Evolutionary conservation across 2,888 invertebrate species (phyloP).

Genomic region (Eilema sororculum): DNA sequence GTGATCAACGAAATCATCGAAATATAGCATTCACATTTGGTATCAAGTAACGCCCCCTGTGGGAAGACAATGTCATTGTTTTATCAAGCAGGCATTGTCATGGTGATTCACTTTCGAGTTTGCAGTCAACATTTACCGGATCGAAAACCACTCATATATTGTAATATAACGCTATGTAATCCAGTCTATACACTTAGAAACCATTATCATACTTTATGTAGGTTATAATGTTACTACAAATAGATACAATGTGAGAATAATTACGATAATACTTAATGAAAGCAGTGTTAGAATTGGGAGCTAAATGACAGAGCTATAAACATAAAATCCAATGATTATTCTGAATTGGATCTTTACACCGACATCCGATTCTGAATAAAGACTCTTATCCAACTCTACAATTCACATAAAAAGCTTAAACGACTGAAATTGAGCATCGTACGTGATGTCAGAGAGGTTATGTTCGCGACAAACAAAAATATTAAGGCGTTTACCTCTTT

Average conservation of each 20-base stretch:
- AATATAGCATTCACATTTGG: conserved; percentile 28
- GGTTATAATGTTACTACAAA: conserved; percentile 1
- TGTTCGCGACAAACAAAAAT: conserved; percentile 86
- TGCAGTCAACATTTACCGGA: conserved; percentile 47
- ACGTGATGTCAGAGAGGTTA: conserved; percentile 82
- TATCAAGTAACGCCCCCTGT: conserved; percentile 75
- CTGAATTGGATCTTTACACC: conserved; percentile 34
- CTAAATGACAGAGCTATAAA: conserved; percentile 37
- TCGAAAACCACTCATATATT: conserved; percentile 20
- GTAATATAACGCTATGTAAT: conserved; percentile 16
- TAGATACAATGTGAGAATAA: conserved; percentile 10
- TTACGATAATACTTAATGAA: conserved; percentile 24
- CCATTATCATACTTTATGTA: background rate
- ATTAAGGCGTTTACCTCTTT: conserved; percentile 86
- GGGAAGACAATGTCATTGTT: conserved; percentile 67
- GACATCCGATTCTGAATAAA: conserved; percentile 40
- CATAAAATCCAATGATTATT: conserved; percentile 40
- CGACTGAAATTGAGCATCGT: conserved; percentile 75
- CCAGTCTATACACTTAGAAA: background rate
- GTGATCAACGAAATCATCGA: background rate
- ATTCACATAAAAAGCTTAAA: conserved; percentile 56
- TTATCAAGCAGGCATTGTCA: conserved; percentile 77
- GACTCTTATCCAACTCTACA: conserved; percentile 46
- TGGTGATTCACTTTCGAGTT: conserved; percentile 74
- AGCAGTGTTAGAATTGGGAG: conserved; percentile 30